Base-by-base conservation (phyloP, 2,113 vertebrate genomes). In the Rhabdornis inornatus region DNA sequence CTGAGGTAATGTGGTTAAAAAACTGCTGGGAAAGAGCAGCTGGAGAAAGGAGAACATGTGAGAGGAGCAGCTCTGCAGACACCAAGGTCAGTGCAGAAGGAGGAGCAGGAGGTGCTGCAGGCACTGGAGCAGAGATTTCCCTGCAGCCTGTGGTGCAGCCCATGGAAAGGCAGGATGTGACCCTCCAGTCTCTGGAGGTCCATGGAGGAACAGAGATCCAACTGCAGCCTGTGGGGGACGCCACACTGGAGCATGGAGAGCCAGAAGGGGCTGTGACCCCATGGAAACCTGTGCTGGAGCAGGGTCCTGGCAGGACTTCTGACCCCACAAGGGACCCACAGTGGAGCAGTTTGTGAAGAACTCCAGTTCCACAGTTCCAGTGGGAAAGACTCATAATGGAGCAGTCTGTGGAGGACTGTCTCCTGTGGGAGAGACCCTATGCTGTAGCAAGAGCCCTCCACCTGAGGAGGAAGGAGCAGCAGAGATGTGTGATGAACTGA, bases 231-330 rank as follows among this genome's bases (percentile, higher is more conserved):
- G 2, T 19, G 28, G 13, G 65, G 23, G 23, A 42, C 19, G 8
- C 22, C 45, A n/a, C 5, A 3, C 6, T 21, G 33, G 19, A 75
- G 63, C 50, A 12, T 5, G 28, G 14, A 33, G 16, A 52, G 33
- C 10, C 17, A 20, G 8, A 33, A 77, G 2, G 24, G 44, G 1
- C 18, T 63, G 0, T 23, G 20, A 45, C 6, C 8, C 30, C 0
- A 0, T 45, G 33, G 15, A 33, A 52, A 77, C 28, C 56, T 5
- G 1, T 1, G 8, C 20, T 35, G 49, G 37, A 64, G 49, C 10
- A 70, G 24, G 28, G 28, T 50, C 11, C 28, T 81, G 61, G 42
- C 8, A 80, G 68, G 44, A 72, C 17, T 13, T 15, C 11, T 52
- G 74, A 45, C 50, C 17, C 13, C 21, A 30, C 33, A 49, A 39